phyloP scores from a whole-genome alignment of 2,113 vertebrate species.

The Leucopsar rothschildi region DNA sequence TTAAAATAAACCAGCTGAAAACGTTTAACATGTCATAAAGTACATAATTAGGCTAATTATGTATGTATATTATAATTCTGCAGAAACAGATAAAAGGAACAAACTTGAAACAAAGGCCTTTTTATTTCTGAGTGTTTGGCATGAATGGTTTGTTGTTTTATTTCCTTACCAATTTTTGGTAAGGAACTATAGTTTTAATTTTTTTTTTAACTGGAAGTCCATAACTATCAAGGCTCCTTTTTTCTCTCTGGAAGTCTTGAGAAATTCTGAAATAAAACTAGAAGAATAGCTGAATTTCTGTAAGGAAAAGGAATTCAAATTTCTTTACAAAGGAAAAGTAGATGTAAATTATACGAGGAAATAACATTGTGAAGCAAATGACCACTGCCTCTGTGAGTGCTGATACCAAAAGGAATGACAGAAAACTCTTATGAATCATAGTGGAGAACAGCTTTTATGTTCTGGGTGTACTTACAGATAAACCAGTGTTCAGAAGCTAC shows the following conservation, averaged over 20 bases:
- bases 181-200: neutral
- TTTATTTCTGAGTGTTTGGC: neutral
- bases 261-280: neutral
- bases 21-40: neutral
- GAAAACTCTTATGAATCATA: conserved; percentile 14
- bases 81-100: neutral
- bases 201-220: neutral
- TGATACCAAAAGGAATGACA: neutral
- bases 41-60: neutral
- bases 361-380: neutral
- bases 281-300: neutral
- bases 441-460: neutral
- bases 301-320: neutral
- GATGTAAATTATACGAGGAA: neutral
- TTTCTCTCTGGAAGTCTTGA: neutral
- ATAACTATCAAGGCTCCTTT: neutral
- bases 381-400: neutral
- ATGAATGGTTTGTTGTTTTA: neutral
- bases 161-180: neutral
- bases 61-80: neutral
- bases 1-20: neutral
- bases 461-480: neutral
- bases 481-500: neutral
- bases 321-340: neutral
- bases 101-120: neutral